phyloP scores from a whole-genome alignment of 2,113 vertebrate species.

The Lycocorax pyrrhopterus region DNA sequence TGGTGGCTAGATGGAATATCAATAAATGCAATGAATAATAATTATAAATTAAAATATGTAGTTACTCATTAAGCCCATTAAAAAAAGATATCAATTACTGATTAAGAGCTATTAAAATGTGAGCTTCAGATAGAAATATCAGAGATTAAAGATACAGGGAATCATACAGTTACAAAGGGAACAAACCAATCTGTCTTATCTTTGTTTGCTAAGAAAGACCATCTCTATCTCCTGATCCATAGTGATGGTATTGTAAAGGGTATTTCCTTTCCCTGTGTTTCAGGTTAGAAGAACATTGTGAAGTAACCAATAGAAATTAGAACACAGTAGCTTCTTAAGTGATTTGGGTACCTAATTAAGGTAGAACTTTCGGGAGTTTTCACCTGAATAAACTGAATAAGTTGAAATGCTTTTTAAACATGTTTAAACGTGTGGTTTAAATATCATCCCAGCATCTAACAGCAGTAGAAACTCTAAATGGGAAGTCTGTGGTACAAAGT shows the following conservation, averaged over 20 bases:
- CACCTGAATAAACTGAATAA: background rate
- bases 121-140: background rate
- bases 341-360: background rate
- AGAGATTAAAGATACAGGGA: background rate
- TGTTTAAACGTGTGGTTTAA: background rate
- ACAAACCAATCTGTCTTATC: background rate
- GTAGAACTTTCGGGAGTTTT: background rate
- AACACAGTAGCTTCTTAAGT: background rate
- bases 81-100: background rate
- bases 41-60: background rate
- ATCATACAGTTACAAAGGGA: background rate
- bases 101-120: background rate
- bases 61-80: background rate
- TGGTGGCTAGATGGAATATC: background rate
- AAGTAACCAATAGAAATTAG: background rate
- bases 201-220: background rate
- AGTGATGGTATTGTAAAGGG: background rate
- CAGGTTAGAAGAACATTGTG: background rate
- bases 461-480: background rate
- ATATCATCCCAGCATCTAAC: background rate
- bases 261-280: background rate
- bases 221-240: background rate
- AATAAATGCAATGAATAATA: background rate
- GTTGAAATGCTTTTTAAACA: background rate
- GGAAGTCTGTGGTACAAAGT: background rate